Percentiles rank a stretch among this genome's conserved stretches.
Evolutionary conservation across 2,888 invertebrate genomes (phyloP).

Genomic region (Drosophila meridiana): DNA sequence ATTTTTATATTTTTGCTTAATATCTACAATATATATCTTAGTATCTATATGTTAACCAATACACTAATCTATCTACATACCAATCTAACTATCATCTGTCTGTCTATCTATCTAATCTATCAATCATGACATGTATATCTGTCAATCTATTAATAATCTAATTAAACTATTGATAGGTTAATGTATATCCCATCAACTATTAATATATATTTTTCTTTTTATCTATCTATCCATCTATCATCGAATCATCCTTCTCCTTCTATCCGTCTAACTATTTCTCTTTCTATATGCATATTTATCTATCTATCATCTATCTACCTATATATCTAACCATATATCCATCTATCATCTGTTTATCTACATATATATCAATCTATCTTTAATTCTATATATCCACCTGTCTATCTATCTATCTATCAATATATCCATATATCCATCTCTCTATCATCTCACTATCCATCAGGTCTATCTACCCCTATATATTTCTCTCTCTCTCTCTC

Average conservation of each 20-base stretch:
- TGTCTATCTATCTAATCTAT: neutral
- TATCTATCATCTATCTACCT: neutral
- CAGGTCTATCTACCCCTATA: no score
- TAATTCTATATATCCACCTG: no score
- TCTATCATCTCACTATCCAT: no score
- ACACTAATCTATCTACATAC: no score
- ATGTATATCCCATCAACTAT: neutral
- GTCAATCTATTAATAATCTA: neutral
- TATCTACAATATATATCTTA: neutral
- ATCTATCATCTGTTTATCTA: neutral
- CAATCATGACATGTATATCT: neutral
- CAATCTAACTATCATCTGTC: no score
- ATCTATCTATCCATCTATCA: neutral
- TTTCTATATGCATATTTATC: neutral
- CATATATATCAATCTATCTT: neutral
- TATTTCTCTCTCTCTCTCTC: no score
- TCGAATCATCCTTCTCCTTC: neutral
- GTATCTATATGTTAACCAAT: neutral
- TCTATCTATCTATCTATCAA: no score
- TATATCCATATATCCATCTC: no score
- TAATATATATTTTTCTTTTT: neutral
- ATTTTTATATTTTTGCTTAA: neutral
- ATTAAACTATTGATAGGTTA: no score
- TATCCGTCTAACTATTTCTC: neutral
- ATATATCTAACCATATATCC: neutral